phyloP scores from a whole-genome alignment of 2,888 invertebrate species.

The Drosophila acutilabella region DNA sequence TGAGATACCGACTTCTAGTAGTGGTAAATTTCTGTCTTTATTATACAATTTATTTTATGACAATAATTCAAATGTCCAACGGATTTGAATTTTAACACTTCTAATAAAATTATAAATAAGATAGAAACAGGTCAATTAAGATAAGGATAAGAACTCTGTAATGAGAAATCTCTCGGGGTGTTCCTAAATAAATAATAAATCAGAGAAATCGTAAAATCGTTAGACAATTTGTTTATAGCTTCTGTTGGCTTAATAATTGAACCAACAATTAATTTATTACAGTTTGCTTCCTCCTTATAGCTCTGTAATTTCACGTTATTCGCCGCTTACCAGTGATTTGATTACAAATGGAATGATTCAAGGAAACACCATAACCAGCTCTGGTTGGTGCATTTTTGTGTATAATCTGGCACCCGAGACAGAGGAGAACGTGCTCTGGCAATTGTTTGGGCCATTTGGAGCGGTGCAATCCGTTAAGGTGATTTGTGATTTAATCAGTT shows the following conservation, averaged over 20 bases:
- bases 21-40: too few species aligned
- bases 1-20: too few species aligned
- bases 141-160: too few species aligned
- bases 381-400: constrained; percentile 94
- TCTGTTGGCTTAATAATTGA: neutral
- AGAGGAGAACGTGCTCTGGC: constrained; percentile 98
- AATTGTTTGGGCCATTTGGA: constrained; percentile 98
- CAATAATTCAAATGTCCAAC: too few species aligned
- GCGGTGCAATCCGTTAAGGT: constrained; percentile 99
- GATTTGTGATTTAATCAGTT: constrained; percentile 17
- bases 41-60: too few species aligned
- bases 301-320: constrained; percentile 88
- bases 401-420: constrained; percentile 98
- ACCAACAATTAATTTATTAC: neutral
- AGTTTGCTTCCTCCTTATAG: constrained; percentile 52
- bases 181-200: too few species aligned
- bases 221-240: too few species aligned
- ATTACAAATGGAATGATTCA: constrained; percentile 92
- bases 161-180: too few species aligned
- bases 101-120: too few species aligned
- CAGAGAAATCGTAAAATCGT: neutral
- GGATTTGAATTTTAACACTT: too few species aligned
- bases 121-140: too few species aligned
- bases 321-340: constrained; percentile 94
- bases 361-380: constrained; percentile 93